Evolutionary conservation across 2,113 vertebrate species (phyloP).

Genomic region (Dasypus novemcinctus): DNA sequence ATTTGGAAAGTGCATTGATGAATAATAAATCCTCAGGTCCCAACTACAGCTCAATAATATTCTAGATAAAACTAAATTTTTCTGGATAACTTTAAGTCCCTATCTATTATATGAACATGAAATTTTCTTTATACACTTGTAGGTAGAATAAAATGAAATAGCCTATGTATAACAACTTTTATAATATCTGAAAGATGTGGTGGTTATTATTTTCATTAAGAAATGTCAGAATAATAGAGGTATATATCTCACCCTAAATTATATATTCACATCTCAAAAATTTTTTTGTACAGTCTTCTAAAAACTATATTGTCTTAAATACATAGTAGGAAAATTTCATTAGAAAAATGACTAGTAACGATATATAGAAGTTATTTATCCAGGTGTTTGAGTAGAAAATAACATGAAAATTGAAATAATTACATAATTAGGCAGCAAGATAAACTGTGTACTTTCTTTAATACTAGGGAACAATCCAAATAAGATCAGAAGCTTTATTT

Average conservation of each 20-base stretch:
- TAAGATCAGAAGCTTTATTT: background rate
- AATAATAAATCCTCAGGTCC: background rate
- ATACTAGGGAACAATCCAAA: background rate
- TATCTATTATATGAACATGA: background rate
- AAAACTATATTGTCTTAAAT: background rate
- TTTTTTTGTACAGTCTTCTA: background rate
- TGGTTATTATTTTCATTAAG: background rate
- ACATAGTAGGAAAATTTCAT: background rate
- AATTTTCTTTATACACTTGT: background rate
- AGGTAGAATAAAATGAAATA: background rate
- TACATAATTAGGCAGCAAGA: background rate
- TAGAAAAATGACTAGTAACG: background rate
- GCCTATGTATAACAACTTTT: background rate
- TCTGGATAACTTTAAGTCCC: background rate
- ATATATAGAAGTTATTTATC: background rate
- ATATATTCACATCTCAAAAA: background rate
- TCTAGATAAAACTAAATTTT: background rate
- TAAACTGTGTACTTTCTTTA: background rate
- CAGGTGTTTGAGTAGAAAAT: background rate
- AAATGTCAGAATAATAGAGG: background rate
- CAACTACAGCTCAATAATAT: background rate
- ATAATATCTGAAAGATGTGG: too few species aligned
- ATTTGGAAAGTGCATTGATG: background rate
- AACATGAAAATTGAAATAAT: background rate
- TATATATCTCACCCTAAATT: background rate